phyloP scores from a whole-genome alignment of 2,113 vertebrate species.

The Corvus moneduloides region DNA sequence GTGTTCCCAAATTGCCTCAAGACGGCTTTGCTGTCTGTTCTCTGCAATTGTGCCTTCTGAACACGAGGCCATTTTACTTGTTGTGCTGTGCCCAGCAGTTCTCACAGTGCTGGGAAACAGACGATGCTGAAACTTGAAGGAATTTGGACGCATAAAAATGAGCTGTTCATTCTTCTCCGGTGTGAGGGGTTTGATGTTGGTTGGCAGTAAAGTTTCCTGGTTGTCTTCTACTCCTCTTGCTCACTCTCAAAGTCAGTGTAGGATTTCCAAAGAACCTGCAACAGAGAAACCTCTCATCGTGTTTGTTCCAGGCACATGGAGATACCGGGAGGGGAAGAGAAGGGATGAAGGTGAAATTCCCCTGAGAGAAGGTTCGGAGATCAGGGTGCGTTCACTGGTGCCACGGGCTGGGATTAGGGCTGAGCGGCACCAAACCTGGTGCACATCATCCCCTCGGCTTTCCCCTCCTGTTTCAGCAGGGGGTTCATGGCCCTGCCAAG shows the following conservation, averaged over 20 bases:
- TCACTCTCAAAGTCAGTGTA: conserved; percentile 98
- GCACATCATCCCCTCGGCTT: neutral
- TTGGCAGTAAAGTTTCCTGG: conserved; percentile 85
- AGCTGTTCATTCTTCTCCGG: neutral
- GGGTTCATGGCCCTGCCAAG: too few relatives aligned
- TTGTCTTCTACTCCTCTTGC: conserved; percentile 91
- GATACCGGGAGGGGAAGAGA: neutral
- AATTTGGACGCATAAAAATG: neutral
- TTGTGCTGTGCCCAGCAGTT: neutral
- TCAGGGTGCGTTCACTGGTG: neutral
- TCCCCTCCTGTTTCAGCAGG: neutral
- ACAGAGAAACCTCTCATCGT: neutral
- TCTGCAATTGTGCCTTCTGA: neutral
- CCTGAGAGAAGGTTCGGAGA: neutral
- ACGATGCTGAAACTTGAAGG: neutral
- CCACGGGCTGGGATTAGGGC: too few relatives aligned
- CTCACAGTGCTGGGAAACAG: neutral
- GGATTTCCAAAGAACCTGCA: conserved; percentile 94
- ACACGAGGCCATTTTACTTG: neutral
- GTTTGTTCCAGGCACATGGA: neutral
- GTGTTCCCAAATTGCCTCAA: neutral
- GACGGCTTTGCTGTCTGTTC: neutral
- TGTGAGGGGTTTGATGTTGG: neutral
- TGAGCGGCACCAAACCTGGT: neutral
- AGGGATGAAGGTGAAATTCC: neutral